Evolutionary conservation across 2,888 invertebrate genomes (phyloP), one percentile per base, ranked within the genome.

Genomic region (Tachina lurida): DNA sequence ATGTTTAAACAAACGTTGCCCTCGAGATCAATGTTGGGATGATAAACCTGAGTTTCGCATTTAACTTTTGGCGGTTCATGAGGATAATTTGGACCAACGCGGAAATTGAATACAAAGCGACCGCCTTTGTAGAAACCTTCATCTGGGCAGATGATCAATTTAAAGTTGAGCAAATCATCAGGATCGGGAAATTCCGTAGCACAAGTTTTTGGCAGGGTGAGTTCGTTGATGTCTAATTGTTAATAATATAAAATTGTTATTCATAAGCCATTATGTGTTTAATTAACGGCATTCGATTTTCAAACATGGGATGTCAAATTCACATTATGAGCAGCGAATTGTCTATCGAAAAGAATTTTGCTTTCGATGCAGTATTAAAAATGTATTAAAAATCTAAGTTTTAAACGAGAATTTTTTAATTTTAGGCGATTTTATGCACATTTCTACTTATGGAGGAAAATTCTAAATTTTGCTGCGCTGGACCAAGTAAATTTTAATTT

Each of bases 61-160:
- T 99, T 99, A 47, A 99, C 99, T 94, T 99, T 99, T 22, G 99
- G 99, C 62, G 99, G 98, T 93, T 99, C 98, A 91, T 99, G 99
- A 45, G 99, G 99, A 93, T 99, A 99, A 93, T 97, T 98, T 91
- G 98, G 98, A 89, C 98, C 98, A 91, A 99, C 92, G 81, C 92
- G 92, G 88, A 99, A 99, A 94, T 97, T 98, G 95, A 99, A 99
- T 89, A 96, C 95, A 94, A 99, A 99, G 92, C 97, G 94, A 84
- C 99, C 99, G 89, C 97, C 96, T 94, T 96, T 95, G 93, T 99
- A 99, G 93, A 98, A 98, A 75, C 98, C 98, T 95, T 99, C 98
- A 94, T 99, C 99, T 84, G 99, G 99, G 91, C 97, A 97, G 92
- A 99, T 98, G 88, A 97, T 96, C 92, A 99, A 94, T 94, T 98